phyloP scores from a whole-genome alignment of 1,140 invertebrate species.

The Tyrophagus putrescentiae region DNA sequence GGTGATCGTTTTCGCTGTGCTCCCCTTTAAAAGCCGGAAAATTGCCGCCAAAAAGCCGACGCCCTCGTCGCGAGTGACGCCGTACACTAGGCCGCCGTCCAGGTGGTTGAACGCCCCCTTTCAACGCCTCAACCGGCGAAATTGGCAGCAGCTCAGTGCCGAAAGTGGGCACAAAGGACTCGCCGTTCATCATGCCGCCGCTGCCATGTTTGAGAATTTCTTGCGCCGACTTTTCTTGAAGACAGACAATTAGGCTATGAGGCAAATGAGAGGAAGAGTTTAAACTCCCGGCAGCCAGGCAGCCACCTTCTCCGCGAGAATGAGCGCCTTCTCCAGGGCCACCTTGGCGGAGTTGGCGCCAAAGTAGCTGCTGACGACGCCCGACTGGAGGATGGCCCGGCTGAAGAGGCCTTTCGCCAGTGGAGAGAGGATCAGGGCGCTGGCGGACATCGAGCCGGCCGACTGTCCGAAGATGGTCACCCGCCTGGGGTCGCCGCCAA shows the following conservation, averaged over 20 bases:
- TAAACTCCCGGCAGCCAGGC: no score
- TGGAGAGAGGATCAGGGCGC: slow-evolving; percentile 33
- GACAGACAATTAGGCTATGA: no score
- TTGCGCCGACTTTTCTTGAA: background rate
- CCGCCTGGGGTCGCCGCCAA: slow-evolving; percentile 25
- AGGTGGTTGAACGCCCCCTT: slow-evolving; percentile 4
- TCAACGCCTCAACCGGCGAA: background rate
- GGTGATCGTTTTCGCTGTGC: background rate
- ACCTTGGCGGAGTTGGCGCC: no score
- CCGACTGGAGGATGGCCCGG: slow-evolving; percentile 34
- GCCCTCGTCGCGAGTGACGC: background rate
- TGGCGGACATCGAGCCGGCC: slow-evolving; percentile 33
- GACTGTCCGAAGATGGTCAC: slow-evolving; percentile 41
- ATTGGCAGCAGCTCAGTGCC: background rate
- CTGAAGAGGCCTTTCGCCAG: slow-evolving; percentile 22
- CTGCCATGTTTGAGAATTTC: background rate
- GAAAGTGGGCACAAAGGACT: slow-evolving; percentile 3
- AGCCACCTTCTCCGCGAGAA: no score
- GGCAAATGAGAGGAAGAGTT: no score
- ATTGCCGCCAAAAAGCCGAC: background rate
- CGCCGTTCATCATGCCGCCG: background rate
- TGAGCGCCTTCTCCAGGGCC: no score
- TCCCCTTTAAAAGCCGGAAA: background rate
- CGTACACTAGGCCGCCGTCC: background rate
- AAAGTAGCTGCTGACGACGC: no score